These are phyloP conservation scores for Darevskia nairensis DNA, from an alignment of 2,797 vertebrate genomes.

Conservation along the genomic window DNA sequence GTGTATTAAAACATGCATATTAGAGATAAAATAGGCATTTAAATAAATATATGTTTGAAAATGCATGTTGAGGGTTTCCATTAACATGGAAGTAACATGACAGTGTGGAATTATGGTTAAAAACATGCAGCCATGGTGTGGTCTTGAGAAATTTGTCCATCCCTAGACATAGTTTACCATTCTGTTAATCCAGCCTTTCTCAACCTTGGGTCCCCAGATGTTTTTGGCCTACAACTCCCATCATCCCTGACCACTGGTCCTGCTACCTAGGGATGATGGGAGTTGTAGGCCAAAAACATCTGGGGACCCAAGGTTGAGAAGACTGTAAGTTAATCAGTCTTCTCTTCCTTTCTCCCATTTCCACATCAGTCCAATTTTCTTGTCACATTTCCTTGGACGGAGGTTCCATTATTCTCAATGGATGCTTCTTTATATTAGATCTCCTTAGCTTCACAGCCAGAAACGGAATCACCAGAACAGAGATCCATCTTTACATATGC, in stretches of 20 bases:
- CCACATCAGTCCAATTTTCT: background rate
- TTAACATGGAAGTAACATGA: background rate
- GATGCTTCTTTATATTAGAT: background rate
- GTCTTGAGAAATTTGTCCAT: background rate
- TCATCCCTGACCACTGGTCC: too few species aligned
- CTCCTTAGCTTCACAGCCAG: background rate
- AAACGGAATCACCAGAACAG: background rate
- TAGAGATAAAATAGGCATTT: background rate
- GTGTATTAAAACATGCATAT: background rate
- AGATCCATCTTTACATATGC: background rate
- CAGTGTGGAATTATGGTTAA: too few species aligned
- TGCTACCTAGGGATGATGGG: too few species aligned
- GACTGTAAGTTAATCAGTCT: background rate
- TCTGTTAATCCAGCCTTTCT: background rate
- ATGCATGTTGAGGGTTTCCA: background rate
- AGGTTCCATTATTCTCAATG: background rate
- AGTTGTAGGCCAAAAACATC: too few species aligned
- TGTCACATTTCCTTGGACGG: background rate
- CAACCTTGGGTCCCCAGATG: too few species aligned
- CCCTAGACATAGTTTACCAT: background rate
- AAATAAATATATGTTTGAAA: too few species aligned
- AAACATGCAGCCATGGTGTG: background rate
- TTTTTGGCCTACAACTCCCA: too few species aligned
- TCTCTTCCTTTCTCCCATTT: background rate
- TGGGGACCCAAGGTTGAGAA: too few species aligned